These are phyloP conservation scores for Hylia prasina DNA, from an alignment of 2,113 vertebrate species.

Conservation along the genomic window DNA sequence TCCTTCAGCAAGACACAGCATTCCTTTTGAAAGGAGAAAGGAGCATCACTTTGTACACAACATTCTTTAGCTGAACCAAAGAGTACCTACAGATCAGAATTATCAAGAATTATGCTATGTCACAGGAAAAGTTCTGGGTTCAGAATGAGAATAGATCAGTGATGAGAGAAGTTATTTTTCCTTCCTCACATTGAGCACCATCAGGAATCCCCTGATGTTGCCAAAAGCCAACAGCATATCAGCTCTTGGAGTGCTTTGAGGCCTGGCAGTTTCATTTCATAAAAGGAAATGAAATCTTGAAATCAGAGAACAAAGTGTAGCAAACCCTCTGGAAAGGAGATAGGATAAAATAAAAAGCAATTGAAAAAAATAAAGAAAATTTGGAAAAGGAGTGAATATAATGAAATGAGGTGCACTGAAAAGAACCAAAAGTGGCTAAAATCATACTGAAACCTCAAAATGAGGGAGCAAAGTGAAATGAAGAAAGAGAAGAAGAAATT, in stretches of 20 bases:
- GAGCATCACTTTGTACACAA: neutral
- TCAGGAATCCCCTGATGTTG: neutral
- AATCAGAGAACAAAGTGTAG: neutral
- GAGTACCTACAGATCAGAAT: neutral
- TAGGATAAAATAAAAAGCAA: neutral
- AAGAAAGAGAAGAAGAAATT: neutral
- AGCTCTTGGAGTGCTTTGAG: neutral
- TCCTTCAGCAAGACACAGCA: neutral
- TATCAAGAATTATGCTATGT: fast-evolving
- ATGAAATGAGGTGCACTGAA: neutral
- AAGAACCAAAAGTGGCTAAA: neutral
- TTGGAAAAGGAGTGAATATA: neutral
- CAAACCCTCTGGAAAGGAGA: neutral
- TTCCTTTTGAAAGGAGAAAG: neutral
- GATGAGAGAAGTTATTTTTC: neutral
- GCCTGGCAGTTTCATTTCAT: neutral
- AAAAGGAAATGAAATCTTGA: neutral
- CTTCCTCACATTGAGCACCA: neutral
- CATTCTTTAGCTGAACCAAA: neutral
- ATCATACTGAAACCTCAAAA: neutral
- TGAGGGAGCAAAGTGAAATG: neutral
- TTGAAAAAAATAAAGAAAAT: neutral
- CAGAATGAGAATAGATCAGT: neutral
- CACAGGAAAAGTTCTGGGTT: neutral
- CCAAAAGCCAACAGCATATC: neutral